Evolutionary conservation across 23 tunicate species (phyloP).

Genomic region (Styela clava): DNA sequence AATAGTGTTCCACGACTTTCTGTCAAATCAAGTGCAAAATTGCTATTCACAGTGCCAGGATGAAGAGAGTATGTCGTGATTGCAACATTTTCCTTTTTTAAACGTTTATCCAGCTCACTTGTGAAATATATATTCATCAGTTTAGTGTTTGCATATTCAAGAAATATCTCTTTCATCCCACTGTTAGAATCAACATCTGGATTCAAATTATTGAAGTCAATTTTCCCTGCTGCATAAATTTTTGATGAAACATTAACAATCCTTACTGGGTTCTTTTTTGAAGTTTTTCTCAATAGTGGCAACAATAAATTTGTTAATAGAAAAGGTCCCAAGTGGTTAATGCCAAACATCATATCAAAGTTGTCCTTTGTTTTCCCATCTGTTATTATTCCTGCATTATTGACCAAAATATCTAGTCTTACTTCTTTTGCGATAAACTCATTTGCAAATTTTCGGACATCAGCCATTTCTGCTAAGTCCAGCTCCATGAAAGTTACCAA

Average conservation of each 20-base stretch:
- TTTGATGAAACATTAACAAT: constrained; percentile 20
- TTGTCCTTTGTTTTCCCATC: constrained; percentile 1
- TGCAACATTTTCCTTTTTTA: background rate
- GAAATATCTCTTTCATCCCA: background rate
- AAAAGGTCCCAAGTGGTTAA: constrained; percentile 18
- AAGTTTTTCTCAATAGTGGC: constrained; percentile 6
- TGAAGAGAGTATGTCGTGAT: constrained; percentile 25
- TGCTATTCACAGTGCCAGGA: constrained; percentile 15
- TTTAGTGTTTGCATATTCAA: constrained; percentile 17
- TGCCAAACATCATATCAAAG: constrained; percentile 16
- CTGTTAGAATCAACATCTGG: background rate
- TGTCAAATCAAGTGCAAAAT: background rate
- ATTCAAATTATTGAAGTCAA: constrained; percentile 12
- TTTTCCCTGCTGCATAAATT: background rate
- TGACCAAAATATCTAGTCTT: constrained; percentile 11
- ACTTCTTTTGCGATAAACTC: background rate
- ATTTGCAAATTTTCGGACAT: background rate
- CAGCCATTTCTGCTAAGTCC: constrained; percentile 14
- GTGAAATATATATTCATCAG: constrained; percentile 30
- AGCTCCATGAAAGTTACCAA: background rate
- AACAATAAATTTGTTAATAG: constrained; percentile 15
- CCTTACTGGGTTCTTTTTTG: constrained; percentile 23
- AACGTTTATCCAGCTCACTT: constrained; percentile 11
- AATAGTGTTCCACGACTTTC: background rate
- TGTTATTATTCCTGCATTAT: constrained; percentile 12